Percentiles rank a stretch among this genome's conserved stretches.
Conservation (phyloP, 2,797 vertebrate species). For the Sebastes jordani region DNA sequence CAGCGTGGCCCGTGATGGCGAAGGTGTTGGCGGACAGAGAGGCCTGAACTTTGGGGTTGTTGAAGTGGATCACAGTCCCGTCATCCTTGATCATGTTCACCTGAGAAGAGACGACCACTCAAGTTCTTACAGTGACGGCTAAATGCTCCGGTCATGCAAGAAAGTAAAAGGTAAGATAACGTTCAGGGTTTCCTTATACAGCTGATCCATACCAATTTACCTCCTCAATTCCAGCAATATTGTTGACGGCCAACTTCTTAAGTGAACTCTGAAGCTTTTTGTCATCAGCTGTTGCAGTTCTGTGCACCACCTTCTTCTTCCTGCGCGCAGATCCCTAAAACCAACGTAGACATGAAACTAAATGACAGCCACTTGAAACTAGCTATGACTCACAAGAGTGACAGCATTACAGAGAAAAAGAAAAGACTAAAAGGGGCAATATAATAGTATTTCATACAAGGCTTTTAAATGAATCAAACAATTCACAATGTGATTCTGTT, state of each 20-base stretch:
- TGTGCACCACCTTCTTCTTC: conserved; percentile 99
- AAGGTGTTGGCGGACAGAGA: conserved; percentile 97
- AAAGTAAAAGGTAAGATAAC: background rate
- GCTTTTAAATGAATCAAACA: background rate
- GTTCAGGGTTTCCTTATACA: background rate
- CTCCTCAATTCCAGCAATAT: conserved; percentile 98
- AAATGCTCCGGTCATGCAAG: background rate
- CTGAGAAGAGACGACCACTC: conserved; percentile 74
- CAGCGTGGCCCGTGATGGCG: conserved; percentile 94
- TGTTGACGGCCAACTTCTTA: conserved; percentile 96
- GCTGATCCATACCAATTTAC: conserved; percentile 68
- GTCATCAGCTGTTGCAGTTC: conserved; percentile 96
- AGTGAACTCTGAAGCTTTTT: conserved; percentile 98
- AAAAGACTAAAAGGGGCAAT: background rate
- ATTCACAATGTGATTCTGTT: background rate
- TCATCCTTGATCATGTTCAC: conserved; percentile 99
- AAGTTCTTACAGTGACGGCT: background rate
- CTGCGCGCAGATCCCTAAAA: conserved; percentile 92
- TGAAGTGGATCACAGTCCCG: conserved; percentile 97
- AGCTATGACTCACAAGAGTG: background rate
- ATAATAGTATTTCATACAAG: background rate
- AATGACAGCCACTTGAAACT: background rate
- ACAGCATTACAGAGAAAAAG: background rate
- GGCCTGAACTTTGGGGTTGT: conserved; percentile 97
- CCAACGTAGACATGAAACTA: background rate